phyloP scores from a whole-genome alignment of 37 sponge, comb jelly and placozoan species.

The Eunapius fragilis region DNA sequence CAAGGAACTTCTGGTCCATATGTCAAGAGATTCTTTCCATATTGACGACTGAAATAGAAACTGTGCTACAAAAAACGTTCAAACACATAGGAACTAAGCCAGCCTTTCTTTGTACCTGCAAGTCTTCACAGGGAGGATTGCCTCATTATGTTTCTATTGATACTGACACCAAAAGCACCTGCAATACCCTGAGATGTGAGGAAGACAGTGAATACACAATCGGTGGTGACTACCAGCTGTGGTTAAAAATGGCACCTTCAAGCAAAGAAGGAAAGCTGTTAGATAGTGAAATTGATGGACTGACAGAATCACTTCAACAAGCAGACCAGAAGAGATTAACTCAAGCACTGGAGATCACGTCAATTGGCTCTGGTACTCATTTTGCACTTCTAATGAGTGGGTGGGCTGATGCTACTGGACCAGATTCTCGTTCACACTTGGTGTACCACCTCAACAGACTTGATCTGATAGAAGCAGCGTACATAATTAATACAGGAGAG shows the following conservation, averaged over 20 bases:
- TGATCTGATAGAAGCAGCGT: too few species aligned
- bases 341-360: not conserved
- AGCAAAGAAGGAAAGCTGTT: not conserved
- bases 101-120: too few species aligned
- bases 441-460: too few species aligned
- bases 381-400: not conserved
- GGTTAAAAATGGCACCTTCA: not conserved
- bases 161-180: not conserved
- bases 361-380: not conserved
- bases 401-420: not conserved
- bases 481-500: too few species aligned
- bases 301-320: not conserved
- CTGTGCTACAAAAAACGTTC: too few species aligned
- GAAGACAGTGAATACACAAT: not conserved
- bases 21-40: too few species aligned
- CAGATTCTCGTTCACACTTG: not conserved
- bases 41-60: too few species aligned
- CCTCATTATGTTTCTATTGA: too few species aligned
- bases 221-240: not conserved
- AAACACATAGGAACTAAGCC: too few species aligned
- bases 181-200: not conserved
- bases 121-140: too few species aligned
- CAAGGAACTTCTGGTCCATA: too few species aligned
- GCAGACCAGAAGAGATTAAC: not conserved
- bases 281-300: not conserved